Percentiles rank a stretch among this genome's conserved stretches.
Conservation (phyloP, 1,140 invertebrate species). For the Mercenaria mercenaria region DNA sequence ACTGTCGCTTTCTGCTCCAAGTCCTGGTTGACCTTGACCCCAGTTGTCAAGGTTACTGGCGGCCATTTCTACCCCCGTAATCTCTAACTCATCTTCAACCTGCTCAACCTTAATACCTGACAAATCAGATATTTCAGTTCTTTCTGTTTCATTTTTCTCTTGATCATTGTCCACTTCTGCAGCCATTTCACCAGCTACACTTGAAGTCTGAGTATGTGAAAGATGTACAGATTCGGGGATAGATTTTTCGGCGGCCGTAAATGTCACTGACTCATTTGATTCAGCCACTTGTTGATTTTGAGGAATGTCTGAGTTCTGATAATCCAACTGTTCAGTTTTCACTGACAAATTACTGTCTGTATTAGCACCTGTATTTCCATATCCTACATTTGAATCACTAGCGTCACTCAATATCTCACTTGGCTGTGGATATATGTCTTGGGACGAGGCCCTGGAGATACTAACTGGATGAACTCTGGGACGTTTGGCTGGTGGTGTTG, state of each 20-base stretch:
- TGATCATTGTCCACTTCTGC: neutral
- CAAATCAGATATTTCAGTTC: neutral
- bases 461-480: neutral
- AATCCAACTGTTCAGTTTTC: neutral
- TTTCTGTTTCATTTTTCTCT: neutral
- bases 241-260: neutral
- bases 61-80: constrained; percentile 27
- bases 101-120: neutral
- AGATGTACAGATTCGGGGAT: neutral
- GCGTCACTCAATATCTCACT: neutral
- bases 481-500: neutral
- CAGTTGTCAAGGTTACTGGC: neutral
- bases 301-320: neutral
- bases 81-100: constrained; percentile 27
- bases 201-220: neutral
- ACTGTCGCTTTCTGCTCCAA: neutral
- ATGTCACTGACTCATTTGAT: neutral
- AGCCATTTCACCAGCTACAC: neutral
- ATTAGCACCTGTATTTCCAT: neutral
- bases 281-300: neutral
- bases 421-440: neutral
- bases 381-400: neutral
- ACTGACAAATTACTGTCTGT: neutral
- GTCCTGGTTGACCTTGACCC: constrained; percentile 18
- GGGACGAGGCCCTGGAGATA: neutral